These are phyloP conservation scores for Chascanopsetta lugubris DNA, from an alignment of 2,113 vertebrate genomes.

Conservation along the genomic window DNA sequence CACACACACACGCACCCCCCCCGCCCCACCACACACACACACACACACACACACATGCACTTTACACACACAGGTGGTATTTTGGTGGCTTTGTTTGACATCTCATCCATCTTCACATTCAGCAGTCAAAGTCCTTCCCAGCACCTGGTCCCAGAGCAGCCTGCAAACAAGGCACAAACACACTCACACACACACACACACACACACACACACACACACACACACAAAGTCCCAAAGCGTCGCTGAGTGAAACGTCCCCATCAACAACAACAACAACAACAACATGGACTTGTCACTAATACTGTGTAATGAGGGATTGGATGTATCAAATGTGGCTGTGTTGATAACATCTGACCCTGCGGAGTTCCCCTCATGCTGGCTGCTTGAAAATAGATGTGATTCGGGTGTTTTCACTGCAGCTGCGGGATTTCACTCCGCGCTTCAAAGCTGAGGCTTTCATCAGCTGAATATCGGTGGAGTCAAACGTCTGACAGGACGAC, in stretches of 20 bases:
- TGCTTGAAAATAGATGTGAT: background rate
- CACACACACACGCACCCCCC: too few species aligned
- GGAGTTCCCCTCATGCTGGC: background rate
- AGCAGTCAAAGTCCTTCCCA: slow-evolving; percentile 38
- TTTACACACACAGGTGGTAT: slow-evolving; percentile 31
- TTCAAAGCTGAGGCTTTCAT: background rate
- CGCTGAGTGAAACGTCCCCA: slow-evolving; percentile 34
- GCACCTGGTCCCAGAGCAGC: slow-evolving; percentile 64
- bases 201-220: background rate
- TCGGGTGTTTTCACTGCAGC: too few species aligned
- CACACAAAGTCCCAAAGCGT: slow-evolving; percentile 10
- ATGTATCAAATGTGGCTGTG: slow-evolving; percentile 19
- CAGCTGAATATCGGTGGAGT: background rate
- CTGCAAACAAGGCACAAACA: slow-evolving; percentile 22
- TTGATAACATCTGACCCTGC: slow-evolving; percentile 51
- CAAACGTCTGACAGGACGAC: background rate
- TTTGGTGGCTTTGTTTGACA: slow-evolving; percentile 59
- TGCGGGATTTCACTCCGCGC: background rate
- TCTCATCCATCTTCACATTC: slow-evolving; percentile 55
- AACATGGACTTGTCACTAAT: slow-evolving; percentile 37
- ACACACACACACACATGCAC: slow-evolving; percentile 2
- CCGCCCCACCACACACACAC: background rate
- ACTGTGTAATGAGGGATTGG: slow-evolving; percentile 40
- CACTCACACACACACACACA: background rate
- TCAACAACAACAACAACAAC: slow-evolving; percentile 27